phyloP scores from a whole-genome alignment of 2,113 vertebrate genomes.

The Fregetta grallaria region DNA sequence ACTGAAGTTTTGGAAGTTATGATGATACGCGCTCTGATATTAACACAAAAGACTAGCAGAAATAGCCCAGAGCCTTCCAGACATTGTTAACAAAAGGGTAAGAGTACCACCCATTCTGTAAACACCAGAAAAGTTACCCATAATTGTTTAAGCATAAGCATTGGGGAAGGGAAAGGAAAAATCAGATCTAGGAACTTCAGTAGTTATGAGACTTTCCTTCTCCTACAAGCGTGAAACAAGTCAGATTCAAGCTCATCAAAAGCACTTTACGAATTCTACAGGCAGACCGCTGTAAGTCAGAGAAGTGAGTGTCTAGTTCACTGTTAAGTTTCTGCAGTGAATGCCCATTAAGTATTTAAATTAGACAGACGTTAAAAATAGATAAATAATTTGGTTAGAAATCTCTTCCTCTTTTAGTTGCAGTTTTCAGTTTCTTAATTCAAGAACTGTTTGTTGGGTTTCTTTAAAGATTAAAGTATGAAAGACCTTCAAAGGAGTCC shows the following conservation, averaged over 20 bases:
- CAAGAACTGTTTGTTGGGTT: rapidly evolving
- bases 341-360: background rate
- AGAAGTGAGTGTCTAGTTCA: background rate
- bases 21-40: background rate
- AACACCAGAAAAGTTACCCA: background rate
- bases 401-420: background rate
- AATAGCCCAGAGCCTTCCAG: background rate
- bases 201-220: background rate
- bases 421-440: background rate
- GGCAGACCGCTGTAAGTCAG: background rate
- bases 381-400: background rate
- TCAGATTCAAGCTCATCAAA: background rate
- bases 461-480: background rate
- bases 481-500: background rate
- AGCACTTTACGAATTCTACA: background rate
- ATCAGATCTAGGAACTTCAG: background rate
- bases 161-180: background rate
- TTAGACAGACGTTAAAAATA: background rate
- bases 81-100: background rate
- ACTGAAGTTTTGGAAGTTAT: background rate
- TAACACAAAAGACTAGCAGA: background rate
- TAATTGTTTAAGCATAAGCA: background rate
- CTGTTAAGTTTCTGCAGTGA: background rate
- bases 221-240: background rate
- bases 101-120: slow-evolving; percentile 23